Evolutionary conservation across 2,888 invertebrate species (phyloP).

Genomic region (Stenotaenia linearis): DNA sequence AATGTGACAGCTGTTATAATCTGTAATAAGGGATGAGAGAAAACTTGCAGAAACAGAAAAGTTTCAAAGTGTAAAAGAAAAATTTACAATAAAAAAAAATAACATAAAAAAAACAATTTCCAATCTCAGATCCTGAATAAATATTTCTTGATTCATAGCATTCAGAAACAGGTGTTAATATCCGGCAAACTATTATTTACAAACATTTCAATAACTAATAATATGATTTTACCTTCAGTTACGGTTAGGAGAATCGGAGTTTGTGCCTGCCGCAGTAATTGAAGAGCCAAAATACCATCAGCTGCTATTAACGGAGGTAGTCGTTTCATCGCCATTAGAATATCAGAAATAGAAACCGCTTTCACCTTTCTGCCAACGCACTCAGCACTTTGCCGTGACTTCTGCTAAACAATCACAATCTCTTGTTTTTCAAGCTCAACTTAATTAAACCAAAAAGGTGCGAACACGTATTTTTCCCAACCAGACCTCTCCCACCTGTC

Average conservation of each 20-base stretch:
- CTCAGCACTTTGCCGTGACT: background rate
- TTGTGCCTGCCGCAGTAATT: background rate
- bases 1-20: conserved; percentile 4
- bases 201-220: too few species aligned
- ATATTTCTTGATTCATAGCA: too few species aligned
- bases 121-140: too few species aligned
- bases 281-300: background rate
- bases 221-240: too few species aligned
- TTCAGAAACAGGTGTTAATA: too few species aligned
- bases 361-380: background rate
- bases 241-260: too few species aligned
- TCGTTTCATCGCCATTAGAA: background rate
- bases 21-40: conserved; percentile 9
- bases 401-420: too few species aligned
- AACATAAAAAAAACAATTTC: background rate
- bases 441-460: too few species aligned
- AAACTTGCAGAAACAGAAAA: background rate
- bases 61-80: background rate
- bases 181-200: too few species aligned
- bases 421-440: too few species aligned
- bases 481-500: background rate
- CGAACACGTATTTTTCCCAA: background rate
- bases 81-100: background rate
- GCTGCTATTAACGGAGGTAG: background rate
- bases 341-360: background rate